A percentile compares a stretch with the other conserved stretches of the same genome.
These are phyloP conservation scores for Malurus melanocephalus DNA, from an alignment of 2,113 vertebrate genomes.

Conservation along the genomic window DNA sequence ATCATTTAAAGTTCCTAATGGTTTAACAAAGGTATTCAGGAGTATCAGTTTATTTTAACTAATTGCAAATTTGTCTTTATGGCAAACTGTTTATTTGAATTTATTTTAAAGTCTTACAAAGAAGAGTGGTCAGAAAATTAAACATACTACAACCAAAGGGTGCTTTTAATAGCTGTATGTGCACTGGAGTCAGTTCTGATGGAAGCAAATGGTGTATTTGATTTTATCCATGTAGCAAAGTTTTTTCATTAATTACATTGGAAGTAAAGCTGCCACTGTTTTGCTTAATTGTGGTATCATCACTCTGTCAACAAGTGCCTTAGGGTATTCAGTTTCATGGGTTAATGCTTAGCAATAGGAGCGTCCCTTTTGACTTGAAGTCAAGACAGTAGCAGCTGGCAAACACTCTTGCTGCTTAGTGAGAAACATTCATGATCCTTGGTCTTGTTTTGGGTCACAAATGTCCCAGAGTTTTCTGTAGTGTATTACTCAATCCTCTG, in stretches of 20 bases:
- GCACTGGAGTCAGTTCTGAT: neutral
- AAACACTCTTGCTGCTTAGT: neutral
- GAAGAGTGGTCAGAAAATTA: neutral
- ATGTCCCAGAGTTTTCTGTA: neutral
- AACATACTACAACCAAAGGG: neutral
- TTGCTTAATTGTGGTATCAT: neutral
- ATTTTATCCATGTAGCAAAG: neutral
- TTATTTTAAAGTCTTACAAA: neutral
- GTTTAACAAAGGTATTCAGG: neutral
- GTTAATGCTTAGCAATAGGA: neutral
- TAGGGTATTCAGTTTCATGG: neutral
- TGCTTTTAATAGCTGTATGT: neutral
- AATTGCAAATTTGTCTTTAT: neutral
- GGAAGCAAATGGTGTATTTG: neutral
- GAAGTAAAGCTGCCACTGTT: neutral
- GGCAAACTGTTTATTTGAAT: neutral
- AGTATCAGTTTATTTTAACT: neutral
- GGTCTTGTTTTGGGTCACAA: neutral
- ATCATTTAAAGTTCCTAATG: neutral
- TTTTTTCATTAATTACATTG: neutral
- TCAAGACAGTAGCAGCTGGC: neutral
- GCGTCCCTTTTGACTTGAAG: neutral
- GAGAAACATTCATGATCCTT: neutral
- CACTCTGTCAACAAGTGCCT: neutral
- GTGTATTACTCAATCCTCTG: neutral